phyloP scores from a whole-genome alignment of 1,140 invertebrate genomes.

The Cotesia chilonis region DNA sequence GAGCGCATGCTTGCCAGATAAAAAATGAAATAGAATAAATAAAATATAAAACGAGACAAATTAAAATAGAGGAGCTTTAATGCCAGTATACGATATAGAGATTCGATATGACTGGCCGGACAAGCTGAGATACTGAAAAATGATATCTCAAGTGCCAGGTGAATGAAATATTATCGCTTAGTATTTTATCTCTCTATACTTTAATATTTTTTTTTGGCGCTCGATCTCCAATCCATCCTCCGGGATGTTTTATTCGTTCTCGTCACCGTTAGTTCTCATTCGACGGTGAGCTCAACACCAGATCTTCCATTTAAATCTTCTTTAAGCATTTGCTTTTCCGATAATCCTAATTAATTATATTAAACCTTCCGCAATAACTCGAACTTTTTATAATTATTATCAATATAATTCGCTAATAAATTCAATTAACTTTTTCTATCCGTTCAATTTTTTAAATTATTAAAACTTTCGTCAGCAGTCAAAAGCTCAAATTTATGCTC shows the following conservation, averaged over 20 bases:
- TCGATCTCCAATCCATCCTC: background rate
- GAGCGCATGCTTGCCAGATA: slow-evolving; percentile 2
- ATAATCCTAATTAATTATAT: too few species aligned
- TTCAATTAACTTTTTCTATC: too few species aligned
- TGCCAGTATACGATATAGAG: slow-evolving; percentile 49
- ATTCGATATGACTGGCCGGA: slow-evolving; percentile 50
- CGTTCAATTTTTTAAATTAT: too few species aligned
- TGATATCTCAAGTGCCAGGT: slow-evolving; percentile 52
- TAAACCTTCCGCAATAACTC: too few species aligned
- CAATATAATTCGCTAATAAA: too few species aligned
- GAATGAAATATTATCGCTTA: slow-evolving; percentile 62
- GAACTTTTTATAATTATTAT: too few species aligned
- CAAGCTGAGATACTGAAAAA: slow-evolving; percentile 60
- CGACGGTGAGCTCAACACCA: background rate
- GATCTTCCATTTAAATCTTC: slow-evolving; percentile 5
- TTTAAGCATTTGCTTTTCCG: background rate
- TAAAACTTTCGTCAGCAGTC: slow-evolving; percentile 54
- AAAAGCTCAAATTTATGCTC: slow-evolving; percentile 55
- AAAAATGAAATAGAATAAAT: slow-evolving; percentile 27
- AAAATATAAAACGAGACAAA: slow-evolving; percentile 40
- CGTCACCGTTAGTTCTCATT: slow-evolving; percentile 6
- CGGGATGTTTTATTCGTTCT: slow-evolving; percentile 14
- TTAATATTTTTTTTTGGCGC: background rate
- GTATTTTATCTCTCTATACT: slow-evolving; percentile 28
- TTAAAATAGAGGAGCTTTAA: slow-evolving; percentile 43